Conservation (phyloP, 1,140 invertebrate genomes). For the Acromyrmex heyeri region DNA sequence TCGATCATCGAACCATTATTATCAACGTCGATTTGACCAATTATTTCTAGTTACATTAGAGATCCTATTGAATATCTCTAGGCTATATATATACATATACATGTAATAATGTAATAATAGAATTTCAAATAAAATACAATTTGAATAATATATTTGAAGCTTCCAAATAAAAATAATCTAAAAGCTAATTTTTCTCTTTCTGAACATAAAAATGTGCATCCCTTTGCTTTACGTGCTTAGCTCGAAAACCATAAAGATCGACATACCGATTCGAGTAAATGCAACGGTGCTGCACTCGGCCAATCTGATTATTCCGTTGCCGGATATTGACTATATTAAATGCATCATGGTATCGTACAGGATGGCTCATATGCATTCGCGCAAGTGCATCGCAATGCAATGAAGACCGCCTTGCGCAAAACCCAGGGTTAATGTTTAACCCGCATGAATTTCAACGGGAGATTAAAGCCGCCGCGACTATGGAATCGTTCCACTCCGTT, state of each 20-base stretch:
- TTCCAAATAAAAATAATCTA: not conserved
- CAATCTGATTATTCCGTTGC: constrained; percentile 32
- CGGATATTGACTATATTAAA: constrained; percentile 41
- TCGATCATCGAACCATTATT: too few relatives aligned
- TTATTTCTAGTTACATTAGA: too few relatives aligned
- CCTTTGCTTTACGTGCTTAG: not conserved
- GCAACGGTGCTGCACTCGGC: not conserved
- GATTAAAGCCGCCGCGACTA: constrained; percentile 48
- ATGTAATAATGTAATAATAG: not conserved
- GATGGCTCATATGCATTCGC: constrained; percentile 15
- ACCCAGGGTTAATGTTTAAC: constrained; percentile 42
- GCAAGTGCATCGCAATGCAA: constrained; percentile 29
- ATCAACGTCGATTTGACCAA: too few relatives aligned
- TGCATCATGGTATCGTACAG: constrained; percentile 5
- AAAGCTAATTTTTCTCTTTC: not conserved
- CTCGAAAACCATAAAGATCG: not conserved
- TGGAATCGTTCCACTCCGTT: constrained; percentile 39
- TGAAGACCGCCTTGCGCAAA: constrained; percentile 33
- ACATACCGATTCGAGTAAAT: not conserved
- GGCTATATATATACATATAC: too few relatives aligned
- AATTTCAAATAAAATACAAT: not conserved
- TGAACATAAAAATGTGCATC: not conserved
- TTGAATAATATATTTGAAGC: not conserved
- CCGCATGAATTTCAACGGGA: constrained; percentile 48
- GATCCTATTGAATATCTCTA: too few relatives aligned